Evolutionary conservation across 92 coral and sea anemone species (phyloP).

Genomic region (Zoanthus gigantus): DNA sequence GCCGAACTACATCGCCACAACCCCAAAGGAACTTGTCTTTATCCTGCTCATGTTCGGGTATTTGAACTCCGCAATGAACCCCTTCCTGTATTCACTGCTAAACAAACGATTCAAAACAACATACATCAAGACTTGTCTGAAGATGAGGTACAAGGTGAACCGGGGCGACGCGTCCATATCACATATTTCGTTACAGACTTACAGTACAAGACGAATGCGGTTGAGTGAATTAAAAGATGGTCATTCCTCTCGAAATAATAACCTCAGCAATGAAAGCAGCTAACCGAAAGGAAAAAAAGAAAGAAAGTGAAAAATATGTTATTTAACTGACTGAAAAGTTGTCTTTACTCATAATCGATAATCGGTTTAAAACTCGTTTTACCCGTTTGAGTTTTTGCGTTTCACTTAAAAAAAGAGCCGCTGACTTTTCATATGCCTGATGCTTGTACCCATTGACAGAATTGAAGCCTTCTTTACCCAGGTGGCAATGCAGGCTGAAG

Average conservation of each 20-base stretch:
- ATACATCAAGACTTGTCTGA: slow-evolving; percentile 41
- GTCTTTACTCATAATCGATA: no score
- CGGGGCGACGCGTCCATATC: background rate
- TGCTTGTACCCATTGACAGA: no score
- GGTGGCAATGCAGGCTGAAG: no score
- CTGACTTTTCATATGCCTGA: no score
- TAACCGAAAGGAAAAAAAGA: background rate
- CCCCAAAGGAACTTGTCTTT: slow-evolving; percentile 5
- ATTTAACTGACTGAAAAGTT: no score
- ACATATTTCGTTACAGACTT: slow-evolving; percentile 12
- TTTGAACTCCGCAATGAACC: slow-evolving; percentile 85
- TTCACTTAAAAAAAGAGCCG: no score
- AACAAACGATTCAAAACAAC: slow-evolving; percentile 73
- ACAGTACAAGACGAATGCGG: slow-evolving; percentile 33
- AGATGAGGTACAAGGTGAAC: background rate
- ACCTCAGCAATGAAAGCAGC: slow-evolving; percentile 23
- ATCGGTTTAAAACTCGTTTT: no score
- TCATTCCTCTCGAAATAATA: slow-evolving; percentile 14
- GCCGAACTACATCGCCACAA: slow-evolving; percentile 20
- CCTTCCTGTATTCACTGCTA: slow-evolving; percentile 82
- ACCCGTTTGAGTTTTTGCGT: no score
- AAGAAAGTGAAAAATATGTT: no score
- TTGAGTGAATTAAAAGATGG: slow-evolving; percentile 9
- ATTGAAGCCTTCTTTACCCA: no score
- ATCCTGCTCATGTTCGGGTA: slow-evolving; percentile 78